Evolutionary conservation across 2,113 vertebrate genomes (phyloP).

Genomic region (Lasiurus borealis): DNA sequence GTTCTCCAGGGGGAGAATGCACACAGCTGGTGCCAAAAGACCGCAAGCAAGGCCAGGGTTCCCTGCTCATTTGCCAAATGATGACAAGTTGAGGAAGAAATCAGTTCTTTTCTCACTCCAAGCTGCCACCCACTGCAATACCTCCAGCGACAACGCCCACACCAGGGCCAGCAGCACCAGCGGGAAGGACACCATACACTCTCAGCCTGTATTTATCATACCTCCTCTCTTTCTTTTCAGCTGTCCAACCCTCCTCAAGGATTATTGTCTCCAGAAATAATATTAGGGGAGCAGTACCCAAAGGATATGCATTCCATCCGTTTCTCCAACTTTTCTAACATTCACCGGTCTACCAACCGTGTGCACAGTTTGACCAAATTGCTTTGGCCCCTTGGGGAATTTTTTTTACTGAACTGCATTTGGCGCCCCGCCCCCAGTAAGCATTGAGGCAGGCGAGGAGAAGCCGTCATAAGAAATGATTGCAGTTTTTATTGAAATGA

Average conservation of each 20-base stretch:
- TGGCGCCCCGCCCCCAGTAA: neutral
- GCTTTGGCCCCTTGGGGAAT: neutral
- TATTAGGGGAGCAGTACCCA: neutral
- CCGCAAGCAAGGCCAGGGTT: neutral
- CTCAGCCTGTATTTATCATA: accelerated
- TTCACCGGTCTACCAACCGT: neutral
- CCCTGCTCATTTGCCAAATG: neutral
- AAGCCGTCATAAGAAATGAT: neutral
- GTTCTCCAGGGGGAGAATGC: neutral
- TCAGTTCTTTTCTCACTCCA: neutral
- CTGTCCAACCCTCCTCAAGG: neutral
- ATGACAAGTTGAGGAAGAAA: neutral
- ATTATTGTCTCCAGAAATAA: slow-evolving; percentile 40
- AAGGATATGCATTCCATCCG: neutral
- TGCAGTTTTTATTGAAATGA: neutral
- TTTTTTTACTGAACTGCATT: neutral
- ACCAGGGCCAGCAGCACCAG: neutral
- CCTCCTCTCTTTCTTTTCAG: neutral
- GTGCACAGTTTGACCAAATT: neutral
- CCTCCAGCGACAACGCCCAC: neutral
- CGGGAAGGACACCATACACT: accelerated
- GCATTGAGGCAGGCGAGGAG: neutral
- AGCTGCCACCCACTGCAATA: neutral
- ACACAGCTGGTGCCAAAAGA: neutral
- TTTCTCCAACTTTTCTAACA: neutral